Percentiles rank a stretch among this genome's conserved stretches.
phyloP scores from a whole-genome alignment of 1,140 invertebrate species.

The Popillia japonica region DNA sequence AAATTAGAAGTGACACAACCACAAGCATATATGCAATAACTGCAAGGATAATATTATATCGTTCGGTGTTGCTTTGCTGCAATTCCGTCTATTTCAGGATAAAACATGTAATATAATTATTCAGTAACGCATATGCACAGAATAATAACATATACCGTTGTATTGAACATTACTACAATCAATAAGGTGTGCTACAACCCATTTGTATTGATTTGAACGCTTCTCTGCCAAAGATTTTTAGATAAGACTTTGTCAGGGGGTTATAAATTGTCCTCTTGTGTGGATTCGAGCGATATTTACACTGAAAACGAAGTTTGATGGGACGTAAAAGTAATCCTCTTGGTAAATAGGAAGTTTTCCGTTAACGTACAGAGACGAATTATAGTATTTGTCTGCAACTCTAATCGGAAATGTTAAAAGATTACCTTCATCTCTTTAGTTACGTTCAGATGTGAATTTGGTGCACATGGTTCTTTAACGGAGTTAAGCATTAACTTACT shows the following conservation, averaged over 20 bases:
- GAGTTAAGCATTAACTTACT: no score
- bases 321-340: not conserved
- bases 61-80: not conserved
- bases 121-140: no score
- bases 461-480: no score
- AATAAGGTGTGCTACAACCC: not conserved
- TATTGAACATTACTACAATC: not conserved
- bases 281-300: not conserved
- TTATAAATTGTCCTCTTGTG: not conserved
- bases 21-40: not conserved
- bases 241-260: not conserved
- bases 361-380: not conserved
- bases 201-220: not conserved
- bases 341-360: not conserved
- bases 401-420: not conserved
- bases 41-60: not conserved
- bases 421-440: no score
- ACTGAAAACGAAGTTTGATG: not conserved
- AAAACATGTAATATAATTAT: no score
- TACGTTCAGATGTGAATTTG: no score
- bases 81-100: not conserved
- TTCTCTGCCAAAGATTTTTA: no score
- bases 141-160: not conserved
- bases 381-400: not conserved
- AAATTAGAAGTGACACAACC: constrained; percentile 5